A percentile compares a stretch with the other conserved stretches of the same genome.
Evolutionary conservation across 2,888 invertebrate genomes (phyloP).

Genomic region (Diarsia rubi): DNA sequence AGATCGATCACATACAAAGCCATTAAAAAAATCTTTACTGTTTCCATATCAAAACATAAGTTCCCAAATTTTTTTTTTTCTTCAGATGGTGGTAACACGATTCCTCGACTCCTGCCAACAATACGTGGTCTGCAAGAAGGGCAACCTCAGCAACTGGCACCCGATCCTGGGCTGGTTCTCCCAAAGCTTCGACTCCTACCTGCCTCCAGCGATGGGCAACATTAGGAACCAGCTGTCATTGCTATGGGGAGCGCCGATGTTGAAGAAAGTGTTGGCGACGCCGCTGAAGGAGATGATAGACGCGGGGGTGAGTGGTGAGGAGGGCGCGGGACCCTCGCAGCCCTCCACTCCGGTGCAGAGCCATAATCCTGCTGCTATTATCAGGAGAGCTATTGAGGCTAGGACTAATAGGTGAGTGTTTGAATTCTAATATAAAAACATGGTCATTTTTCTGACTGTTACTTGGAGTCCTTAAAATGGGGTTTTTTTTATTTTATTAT

Average conservation of each 20-base stretch:
- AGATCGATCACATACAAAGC: too few species aligned
- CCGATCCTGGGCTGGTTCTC: slow-evolving; percentile 99
- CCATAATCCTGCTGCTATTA: slow-evolving; percentile 86
- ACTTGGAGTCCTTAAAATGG: background rate
- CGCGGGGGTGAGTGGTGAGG: slow-evolving; percentile 82
- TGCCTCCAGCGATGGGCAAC: slow-evolving; percentile 93
- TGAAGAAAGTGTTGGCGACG: slow-evolving; percentile 83
- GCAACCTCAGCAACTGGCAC: slow-evolving; percentile 99
- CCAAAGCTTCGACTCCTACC: slow-evolving; percentile 92
- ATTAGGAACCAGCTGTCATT: slow-evolving; percentile 93
- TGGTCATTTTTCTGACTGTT: background rate
- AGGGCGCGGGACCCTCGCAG: slow-evolving; percentile 90
- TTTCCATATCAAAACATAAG: background rate
- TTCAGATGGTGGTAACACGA: slow-evolving; percentile 95
- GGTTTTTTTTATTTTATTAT: background rate
- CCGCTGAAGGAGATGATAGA: slow-evolving; percentile 90
- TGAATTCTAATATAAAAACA: background rate
- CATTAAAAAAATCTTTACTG: background rate
- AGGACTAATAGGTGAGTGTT: slow-evolving; percentile 89
- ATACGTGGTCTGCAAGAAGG: slow-evolving; percentile 97
- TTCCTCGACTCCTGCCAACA: slow-evolving; percentile 97
- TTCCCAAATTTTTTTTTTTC: background rate
- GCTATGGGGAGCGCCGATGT: slow-evolving; percentile 92
- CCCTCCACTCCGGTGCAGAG: slow-evolving; percentile 86
- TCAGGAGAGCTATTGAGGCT: slow-evolving; percentile 87